Conservation (phyloP, 2,888 invertebrate species). For the Maniola hyperantus region DNA sequence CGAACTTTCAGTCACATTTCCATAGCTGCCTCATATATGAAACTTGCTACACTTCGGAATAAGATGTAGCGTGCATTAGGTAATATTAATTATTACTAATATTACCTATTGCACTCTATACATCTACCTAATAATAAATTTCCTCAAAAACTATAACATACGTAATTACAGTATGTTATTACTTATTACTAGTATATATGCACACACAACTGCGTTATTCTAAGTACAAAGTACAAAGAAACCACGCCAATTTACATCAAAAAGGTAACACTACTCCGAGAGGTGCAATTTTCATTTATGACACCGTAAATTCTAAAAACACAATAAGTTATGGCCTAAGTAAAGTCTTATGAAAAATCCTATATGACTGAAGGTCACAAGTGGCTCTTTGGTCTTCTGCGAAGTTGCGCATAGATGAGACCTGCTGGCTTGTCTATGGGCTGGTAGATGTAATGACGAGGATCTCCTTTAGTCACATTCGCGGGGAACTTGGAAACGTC, state of each 20-base stretch:
- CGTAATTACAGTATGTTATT: too few relatives aligned
- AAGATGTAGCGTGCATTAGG: neutral
- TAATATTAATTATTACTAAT: neutral
- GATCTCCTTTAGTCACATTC: slow-evolving; percentile 84
- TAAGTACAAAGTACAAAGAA: neutral
- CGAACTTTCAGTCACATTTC: neutral
- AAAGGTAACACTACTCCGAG: neutral
- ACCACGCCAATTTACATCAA: neutral
- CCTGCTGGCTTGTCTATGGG: slow-evolving; percentile 91
- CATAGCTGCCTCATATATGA: neutral
- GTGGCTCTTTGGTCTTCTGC: slow-evolving; percentile 82
- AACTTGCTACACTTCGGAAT: neutral
- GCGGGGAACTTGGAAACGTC: slow-evolving; percentile 89
- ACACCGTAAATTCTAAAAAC: slow-evolving; percentile 11
- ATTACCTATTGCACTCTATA: too few relatives aligned
- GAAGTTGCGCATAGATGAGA: slow-evolving; percentile 88
- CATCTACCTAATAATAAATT: neutral
- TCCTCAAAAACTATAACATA: neutral
- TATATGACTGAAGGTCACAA: slow-evolving; percentile 61
- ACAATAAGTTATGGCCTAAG: slow-evolving; percentile 16
- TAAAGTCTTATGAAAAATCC: slow-evolving; percentile 14
- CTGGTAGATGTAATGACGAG: slow-evolving; percentile 86
- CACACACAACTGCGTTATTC: too few relatives aligned
- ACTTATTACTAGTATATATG: too few relatives aligned
- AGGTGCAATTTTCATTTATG: slow-evolving; percentile 13